Percentiles rank a stretch among this genome's conserved stretches.
These are phyloP conservation scores for Coelinius sp. DNA, from an alignment of 2,888 invertebrate genomes.

Conservation along the genomic window DNA sequence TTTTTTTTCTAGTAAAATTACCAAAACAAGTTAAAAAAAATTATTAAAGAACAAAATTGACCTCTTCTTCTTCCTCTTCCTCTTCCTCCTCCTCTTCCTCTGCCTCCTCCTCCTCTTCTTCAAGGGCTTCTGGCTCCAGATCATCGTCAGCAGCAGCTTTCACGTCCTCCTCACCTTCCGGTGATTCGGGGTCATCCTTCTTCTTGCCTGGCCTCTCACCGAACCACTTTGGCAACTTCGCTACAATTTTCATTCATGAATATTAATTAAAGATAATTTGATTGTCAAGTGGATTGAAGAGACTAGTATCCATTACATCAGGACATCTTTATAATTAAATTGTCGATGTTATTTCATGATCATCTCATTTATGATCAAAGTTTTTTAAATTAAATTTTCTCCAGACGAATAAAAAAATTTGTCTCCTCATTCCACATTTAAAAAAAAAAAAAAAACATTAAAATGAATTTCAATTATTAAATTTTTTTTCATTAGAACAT, in stretches of 20 bases:
- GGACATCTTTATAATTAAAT: neutral
- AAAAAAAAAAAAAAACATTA: neutral
- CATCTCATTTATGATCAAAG: no score
- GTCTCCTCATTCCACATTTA: neutral
- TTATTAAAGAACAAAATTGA: slow-evolving; percentile 46
- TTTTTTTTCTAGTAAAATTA: neutral
- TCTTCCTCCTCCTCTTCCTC: slow-evolving; percentile 82
- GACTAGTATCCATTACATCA: neutral
- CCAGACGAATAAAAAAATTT: no score
- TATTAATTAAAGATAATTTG: neutral
- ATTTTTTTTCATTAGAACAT: neutral
- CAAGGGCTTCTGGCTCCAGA: slow-evolving; percentile 78
- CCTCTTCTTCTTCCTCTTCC: slow-evolving; percentile 76
- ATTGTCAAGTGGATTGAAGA: slow-evolving; percentile 2
- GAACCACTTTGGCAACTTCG: slow-evolving; percentile 96
- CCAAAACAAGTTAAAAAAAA: neutral
- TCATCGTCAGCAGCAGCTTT: slow-evolving; percentile 83
- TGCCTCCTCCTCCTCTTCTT: slow-evolving; percentile 80
- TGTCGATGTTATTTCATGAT: neutral
- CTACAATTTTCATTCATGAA: slow-evolving; percentile 70
- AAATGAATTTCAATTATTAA: neutral
- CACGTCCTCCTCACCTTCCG: slow-evolving; percentile 91
- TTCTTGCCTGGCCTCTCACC: slow-evolving; percentile 96
- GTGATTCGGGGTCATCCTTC: slow-evolving; percentile 89
- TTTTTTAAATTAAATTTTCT: no score